A percentile compares a stretch with the other conserved stretches of the same genome.
These are phyloP conservation scores for Hydropsyche tenuis DNA, from an alignment of 1,140 invertebrate species.

Conservation along the genomic window DNA sequence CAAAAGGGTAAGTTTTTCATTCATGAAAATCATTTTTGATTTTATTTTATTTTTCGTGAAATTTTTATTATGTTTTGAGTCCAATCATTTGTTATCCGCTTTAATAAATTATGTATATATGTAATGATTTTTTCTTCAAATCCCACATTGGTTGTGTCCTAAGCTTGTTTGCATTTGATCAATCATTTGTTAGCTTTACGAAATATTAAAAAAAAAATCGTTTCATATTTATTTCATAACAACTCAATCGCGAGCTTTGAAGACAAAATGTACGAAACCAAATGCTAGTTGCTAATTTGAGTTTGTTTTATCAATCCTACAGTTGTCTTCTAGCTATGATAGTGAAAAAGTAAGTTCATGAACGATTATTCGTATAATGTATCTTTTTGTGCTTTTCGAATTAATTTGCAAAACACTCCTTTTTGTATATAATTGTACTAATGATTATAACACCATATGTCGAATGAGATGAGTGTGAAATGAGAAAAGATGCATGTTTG, in stretches of 20 bases:
- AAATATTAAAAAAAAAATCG: not conserved
- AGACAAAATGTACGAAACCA: conserved; percentile 6
- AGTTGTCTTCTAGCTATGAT: conserved; percentile 49
- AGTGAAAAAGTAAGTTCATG: conserved; percentile 45
- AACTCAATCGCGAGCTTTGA: conserved; percentile 15
- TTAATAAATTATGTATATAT: conserved; percentile 3
- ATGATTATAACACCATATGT: not conserved
- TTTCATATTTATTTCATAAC: not conserved
- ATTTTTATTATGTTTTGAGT: conserved; percentile 15
- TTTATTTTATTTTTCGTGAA: not conserved
- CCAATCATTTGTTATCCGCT: conserved; percentile 3
- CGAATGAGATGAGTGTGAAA: too few relatives aligned
- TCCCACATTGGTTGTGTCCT: not conserved
- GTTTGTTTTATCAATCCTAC: conserved; percentile 48
- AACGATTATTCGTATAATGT: conserved; percentile 23
- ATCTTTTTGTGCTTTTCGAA: conserved; percentile 15
- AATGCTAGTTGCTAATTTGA: conserved; percentile 46
- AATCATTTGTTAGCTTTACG: too few relatives aligned
- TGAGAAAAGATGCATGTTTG: not conserved
- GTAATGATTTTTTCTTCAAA: conserved; percentile 14
- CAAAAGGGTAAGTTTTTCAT: conserved; percentile 74
- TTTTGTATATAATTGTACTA: not conserved
- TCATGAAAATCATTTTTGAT: not conserved
- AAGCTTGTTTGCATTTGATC: too few relatives aligned
- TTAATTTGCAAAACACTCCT: conserved; percentile 20